Evolutionary conservation across 2,113 vertebrate species (phyloP), one percentile per base, ranked within the genome.

Genomic region (Eurypyga helias): DNA sequence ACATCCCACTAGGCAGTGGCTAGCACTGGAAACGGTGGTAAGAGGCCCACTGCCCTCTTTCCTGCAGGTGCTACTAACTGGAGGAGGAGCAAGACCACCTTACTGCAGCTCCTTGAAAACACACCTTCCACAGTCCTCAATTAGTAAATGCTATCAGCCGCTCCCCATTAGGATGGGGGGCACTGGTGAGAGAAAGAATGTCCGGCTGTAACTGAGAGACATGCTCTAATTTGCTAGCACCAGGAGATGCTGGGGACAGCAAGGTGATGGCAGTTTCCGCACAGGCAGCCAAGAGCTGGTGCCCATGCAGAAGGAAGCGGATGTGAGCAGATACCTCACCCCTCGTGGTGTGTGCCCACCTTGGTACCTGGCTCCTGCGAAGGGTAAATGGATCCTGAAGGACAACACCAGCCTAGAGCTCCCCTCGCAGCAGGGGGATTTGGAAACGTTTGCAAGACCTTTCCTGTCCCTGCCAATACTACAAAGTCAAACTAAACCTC

Each of bases 401-500:
- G 31, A 58, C 28, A 61, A 4, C 0, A 0, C 19, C 3, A 7
- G 23, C 52, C 10, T 21, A 71, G 52, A 89, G 49, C 72, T 78
- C 19, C 29, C 52, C 14, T 20, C 23, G 67, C 0, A 3, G 57
- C 64, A 57, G 24, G 5, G 13, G 5, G 45, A 71, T 34, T 51
- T 2, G 1, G 38, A 82, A 82, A 70, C 1, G 23, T 55, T 20
- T n/a, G 45, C 49, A 64, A 78, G 83, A 85, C 45, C 38, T 10
- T 71, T 66, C 81, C 60, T 43, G 33, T n/a, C 34, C 83, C 38
- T 77, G 25, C 36, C 38, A 51, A 38, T 2, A 26, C 36, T 51
- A 46, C 64, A 76, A 96, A 95, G 60, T 28, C 70, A 96, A 97
- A 93, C 61, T 72, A 65, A 62, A 93, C 20, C 73, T 93, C 51